Conservation (phyloP, 2,888 invertebrate species). For the Drosophila ustulata region DNA sequence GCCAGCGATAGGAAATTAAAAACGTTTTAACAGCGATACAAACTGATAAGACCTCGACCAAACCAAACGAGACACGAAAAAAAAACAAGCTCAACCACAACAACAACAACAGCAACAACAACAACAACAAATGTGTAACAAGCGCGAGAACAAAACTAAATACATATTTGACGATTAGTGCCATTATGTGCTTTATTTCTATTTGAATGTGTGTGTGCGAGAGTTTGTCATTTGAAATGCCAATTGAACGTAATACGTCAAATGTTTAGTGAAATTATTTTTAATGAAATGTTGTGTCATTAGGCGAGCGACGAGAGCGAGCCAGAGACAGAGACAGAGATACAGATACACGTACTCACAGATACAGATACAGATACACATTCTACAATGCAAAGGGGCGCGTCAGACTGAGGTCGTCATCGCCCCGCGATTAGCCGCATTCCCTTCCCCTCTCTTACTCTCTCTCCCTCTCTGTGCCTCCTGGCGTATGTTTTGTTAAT, state of each 20-base stretch:
- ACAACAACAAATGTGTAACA: constrained; percentile 54
- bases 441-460: background rate
- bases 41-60: constrained; percentile 60
- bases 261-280: constrained; percentile 80
- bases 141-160: constrained; percentile 67
- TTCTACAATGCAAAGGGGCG: constrained; percentile 43
- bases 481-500: constrained; percentile 66
- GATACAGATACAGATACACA: background rate
- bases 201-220: constrained; percentile 32
- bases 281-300: constrained; percentile 79
- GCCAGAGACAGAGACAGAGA: too few relatives aligned
- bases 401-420: constrained; percentile 8
- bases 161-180: constrained; percentile 66
- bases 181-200: constrained; percentile 55
- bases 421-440: constrained; percentile 40
- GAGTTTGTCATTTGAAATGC: constrained; percentile 72
- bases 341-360: background rate
- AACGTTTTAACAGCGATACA: constrained; percentile 72
- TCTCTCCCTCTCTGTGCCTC: background rate
- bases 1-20: constrained; percentile 74
- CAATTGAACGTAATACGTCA: constrained; percentile 80
- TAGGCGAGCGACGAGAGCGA: background rate
- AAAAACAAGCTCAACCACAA: constrained; percentile 21
- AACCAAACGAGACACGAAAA: constrained; percentile 23
- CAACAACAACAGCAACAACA: constrained; percentile 1